phyloP scores from a whole-genome alignment of 2,113 vertebrate species.

The Opisthocomus hoazin region DNA sequence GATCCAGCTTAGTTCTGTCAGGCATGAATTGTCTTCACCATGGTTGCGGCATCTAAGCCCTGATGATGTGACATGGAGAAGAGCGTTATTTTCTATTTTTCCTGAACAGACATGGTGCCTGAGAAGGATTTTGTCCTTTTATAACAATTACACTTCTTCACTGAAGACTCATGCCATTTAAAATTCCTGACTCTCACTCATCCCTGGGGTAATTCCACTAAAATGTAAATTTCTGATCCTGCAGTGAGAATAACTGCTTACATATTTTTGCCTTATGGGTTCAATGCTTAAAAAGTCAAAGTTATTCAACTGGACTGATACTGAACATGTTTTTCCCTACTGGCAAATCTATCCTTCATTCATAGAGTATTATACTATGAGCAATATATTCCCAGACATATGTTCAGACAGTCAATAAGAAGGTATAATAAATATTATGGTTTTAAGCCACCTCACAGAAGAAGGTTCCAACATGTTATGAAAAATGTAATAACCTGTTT shows the following conservation, averaged over 20 bases:
- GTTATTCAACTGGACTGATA: background rate
- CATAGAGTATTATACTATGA: background rate
- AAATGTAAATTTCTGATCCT: background rate
- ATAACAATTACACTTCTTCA: background rate
- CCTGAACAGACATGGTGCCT: background rate
- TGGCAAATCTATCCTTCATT: background rate
- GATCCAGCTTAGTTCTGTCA: background rate
- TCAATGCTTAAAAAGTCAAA: background rate
- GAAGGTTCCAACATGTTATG: background rate
- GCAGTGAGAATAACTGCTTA: background rate
- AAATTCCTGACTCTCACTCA: background rate
- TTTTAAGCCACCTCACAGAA: background rate
- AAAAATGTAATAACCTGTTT: background rate
- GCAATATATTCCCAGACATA: background rate
- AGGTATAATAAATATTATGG: background rate
- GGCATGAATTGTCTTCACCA: background rate
- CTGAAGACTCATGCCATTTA: background rate
- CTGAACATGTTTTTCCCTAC: background rate
- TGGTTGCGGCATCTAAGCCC: background rate
- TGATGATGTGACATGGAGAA: background rate
- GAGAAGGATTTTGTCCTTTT: background rate
- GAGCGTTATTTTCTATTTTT: background rate
- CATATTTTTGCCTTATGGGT: background rate
- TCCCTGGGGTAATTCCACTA: background rate
- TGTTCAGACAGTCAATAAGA: background rate